phyloP scores from a whole-genome alignment of 2,888 invertebrate genomes.

The Choreutis nemorana region DNA sequence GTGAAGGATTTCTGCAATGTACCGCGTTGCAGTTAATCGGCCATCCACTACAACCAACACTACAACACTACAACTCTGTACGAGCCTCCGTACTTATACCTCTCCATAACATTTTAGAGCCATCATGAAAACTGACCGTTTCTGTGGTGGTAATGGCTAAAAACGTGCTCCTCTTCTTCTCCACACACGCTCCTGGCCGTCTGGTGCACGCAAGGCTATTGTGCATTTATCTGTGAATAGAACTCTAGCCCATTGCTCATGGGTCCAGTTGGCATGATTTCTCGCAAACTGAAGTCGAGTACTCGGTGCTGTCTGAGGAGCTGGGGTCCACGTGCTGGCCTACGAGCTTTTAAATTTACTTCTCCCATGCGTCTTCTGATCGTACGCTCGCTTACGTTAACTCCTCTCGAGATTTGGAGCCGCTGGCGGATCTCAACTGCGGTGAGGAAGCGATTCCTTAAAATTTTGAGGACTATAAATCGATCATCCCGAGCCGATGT shows the following conservation, averaged over 20 bases:
- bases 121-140: constrained; percentile 9
- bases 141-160: neutral
- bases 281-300: constrained; percentile 5
- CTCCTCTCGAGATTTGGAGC: constrained; percentile 6
- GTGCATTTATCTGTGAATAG: constrained; percentile 5
- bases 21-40: too few relatives aligned
- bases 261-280: constrained; percentile 9
- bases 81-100: constrained; percentile 7
- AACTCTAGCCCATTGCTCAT: constrained; percentile 7
- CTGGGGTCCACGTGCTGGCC: constrained; percentile 7
- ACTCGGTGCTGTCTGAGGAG: constrained; percentile 1
- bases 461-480: constrained; percentile 5
- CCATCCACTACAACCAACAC: too few relatives aligned
- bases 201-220: too few relatives aligned
- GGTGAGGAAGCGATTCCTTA: constrained; percentile 1
- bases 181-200: too few relatives aligned
- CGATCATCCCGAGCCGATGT: constrained; percentile 10
- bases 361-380: constrained; percentile 12
- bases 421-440: constrained; percentile 4
- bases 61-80: constrained; percentile 7
- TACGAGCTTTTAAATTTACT: constrained; percentile 7
- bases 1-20: too few relatives aligned
- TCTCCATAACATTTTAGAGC: too few relatives aligned
- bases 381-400: constrained; percentile 10
- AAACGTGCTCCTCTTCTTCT: constrained; percentile 1